phyloP scores from a whole-genome alignment of 2,113 vertebrate genomes.

The Emydocephalus ijimae region DNA sequence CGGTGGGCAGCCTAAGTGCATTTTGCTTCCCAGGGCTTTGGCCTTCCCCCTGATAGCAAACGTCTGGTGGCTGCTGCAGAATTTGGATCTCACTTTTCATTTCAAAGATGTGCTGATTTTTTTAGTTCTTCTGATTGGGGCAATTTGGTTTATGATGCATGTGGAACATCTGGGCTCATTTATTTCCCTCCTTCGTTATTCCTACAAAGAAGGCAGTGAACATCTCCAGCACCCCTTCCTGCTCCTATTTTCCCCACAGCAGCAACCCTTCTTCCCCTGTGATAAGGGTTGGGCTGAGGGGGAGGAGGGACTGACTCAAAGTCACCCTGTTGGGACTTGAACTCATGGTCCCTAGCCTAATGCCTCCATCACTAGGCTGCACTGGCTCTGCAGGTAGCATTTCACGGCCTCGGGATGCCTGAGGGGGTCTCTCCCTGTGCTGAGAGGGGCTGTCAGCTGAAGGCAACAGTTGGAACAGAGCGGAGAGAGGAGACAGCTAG shows the following conservation, averaged over 20 bases:
- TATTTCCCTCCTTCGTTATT: not conserved
- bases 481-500: not conserved
- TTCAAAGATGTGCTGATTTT: not conserved
- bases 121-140: not conserved
- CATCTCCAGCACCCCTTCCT: not conserved
- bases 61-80: not conserved
- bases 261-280: not conserved
- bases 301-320: not conserved
- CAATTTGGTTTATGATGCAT: not conserved
- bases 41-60: not conserved
- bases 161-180: not conserved
- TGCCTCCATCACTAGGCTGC: not conserved
- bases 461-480: not conserved
- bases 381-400: not conserved
- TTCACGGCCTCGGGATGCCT: not conserved
- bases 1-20: rapidly evolving
- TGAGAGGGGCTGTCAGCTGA: not conserved
- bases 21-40: not conserved
- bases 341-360: not conserved
- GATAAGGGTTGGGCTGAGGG: not conserved
- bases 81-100: not conserved
- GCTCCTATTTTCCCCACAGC: not conserved
- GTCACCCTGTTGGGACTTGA: not conserved
- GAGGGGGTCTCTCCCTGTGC: not conserved
- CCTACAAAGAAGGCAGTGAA: not conserved